Conservation (phyloP, 2,797 vertebrate species). For the Gymnoscopelus braueri region DNA sequence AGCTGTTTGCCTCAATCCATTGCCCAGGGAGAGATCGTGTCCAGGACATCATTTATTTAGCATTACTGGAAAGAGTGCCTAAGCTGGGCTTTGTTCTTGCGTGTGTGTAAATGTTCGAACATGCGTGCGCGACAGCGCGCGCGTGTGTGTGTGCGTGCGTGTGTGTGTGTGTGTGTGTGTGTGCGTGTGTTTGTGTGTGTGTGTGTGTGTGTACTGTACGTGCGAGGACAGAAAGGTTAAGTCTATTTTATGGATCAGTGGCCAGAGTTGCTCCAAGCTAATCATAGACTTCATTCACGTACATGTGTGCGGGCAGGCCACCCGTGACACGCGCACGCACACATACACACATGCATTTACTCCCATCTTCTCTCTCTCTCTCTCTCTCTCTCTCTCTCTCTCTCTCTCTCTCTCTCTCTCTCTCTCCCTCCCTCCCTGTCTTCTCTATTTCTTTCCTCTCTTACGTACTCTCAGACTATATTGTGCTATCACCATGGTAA, state of each 20-base stretch:
- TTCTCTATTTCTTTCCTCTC: conserved; percentile 11
- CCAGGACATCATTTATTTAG: conserved; percentile 69
- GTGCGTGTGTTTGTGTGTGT: conserved; percentile 2
- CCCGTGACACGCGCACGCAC: conserved; percentile 6
- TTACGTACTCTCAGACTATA: conserved; percentile 49
- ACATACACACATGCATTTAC: conserved; percentile 10
- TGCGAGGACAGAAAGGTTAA: conserved; percentile 54
- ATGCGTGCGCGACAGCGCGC: neutral
- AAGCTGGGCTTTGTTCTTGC: conserved; percentile 35
- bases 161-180: conserved; percentile 30
- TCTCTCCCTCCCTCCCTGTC: conserved; percentile 6
- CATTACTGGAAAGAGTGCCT: conserved; percentile 71
- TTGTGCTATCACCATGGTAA: conserved; percentile 76
- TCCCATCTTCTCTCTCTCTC: neutral
- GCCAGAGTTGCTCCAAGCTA: conserved; percentile 60
- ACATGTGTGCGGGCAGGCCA: neutral
- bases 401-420: neutral
- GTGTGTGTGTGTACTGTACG: neutral
- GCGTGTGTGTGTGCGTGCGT: conserved; percentile 16
- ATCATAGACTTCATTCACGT: conserved; percentile 64
- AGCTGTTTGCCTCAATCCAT: conserved; percentile 56
- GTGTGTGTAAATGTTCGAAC: conserved; percentile 7
- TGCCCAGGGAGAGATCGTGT: conserved; percentile 49
- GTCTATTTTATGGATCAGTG: conserved; percentile 68
- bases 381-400: conserved; percentile 2